phyloP scores from a whole-genome alignment of 2,888 invertebrate genomes.

The Thysanoteuthis rhombus region DNA sequence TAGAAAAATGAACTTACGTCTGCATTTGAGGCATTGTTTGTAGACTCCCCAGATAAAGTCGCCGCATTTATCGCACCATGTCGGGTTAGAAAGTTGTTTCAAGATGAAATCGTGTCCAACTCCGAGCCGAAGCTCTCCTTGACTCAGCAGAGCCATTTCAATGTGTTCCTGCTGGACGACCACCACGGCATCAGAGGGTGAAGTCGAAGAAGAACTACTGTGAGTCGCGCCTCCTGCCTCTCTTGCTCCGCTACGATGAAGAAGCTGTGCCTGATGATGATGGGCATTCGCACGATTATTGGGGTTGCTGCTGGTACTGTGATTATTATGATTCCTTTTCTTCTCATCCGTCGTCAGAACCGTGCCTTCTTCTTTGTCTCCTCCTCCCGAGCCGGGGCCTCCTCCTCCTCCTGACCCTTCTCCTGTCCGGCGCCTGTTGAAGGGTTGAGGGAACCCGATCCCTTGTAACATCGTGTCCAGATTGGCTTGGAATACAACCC shows the following conservation, averaged over 20 bases:
- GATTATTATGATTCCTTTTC: neutral
- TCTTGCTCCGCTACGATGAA: neutral
- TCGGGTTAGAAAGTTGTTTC: conserved; percentile 63
- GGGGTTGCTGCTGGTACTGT: neutral
- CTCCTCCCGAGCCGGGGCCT: neutral
- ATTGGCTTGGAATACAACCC: conserved; percentile 40
- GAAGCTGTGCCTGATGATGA: neutral
- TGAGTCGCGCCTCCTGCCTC: neutral
- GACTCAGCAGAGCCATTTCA: conserved; percentile 58
- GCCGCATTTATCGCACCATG: conserved; percentile 71
- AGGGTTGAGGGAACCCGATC: conserved; percentile 32
- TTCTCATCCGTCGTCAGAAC: neutral
- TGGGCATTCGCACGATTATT: conserved; percentile 12
- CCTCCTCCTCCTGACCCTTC: conserved; percentile 13
- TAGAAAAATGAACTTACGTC: conserved; percentile 63
- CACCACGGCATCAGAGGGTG: conserved; percentile 1
- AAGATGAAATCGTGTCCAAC: conserved; percentile 56
- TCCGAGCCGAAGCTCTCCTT: conserved; percentile 37
- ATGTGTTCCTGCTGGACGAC: conserved; percentile 45
- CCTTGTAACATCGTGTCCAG: conserved; percentile 36
- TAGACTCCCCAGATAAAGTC: conserved; percentile 71
- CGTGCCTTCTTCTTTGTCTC: neutral
- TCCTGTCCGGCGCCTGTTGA: neutral
- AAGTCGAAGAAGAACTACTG: neutral
- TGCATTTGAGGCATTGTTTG: conserved; percentile 68